Base-by-base conservation (phyloP, 2,113 vertebrate species). In the Aphyosemion australe region DNA sequence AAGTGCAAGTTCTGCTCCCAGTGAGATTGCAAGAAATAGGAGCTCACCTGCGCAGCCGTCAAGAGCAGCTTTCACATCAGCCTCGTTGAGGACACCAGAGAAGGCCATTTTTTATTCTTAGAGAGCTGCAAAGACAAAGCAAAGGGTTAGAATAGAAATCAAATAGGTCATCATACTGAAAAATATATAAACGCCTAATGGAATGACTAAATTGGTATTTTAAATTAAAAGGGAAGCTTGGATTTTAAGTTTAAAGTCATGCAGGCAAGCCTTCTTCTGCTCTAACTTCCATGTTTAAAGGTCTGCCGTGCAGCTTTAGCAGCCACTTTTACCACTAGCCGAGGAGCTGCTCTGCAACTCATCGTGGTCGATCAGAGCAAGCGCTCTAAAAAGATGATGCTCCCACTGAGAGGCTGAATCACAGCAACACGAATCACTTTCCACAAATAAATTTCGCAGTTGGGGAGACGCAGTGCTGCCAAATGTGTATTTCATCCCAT, bases 51-150 rank as follows among this genome's bases (percentile, higher is more conserved):
- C 7, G 72, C 92, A 94, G 65, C 83, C 87, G 49, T 86, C 89
- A 54, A 95, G 70, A 19, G 92, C 93, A 57, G 91, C 89, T 64
- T 90, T 84, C 15, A 94, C 79, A 16, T 94, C 92, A 78, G 87
- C 91, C 9, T 93, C 93, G 8, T 26, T 83, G 76, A 95, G 89
- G 19, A 94, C 71, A 76, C 89, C 79, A 46, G 87, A 69, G 61
- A 94, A 89, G 83, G 91, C 87, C 93, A 93, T 93, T 80, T 91
- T 83, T 85, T 80, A 62, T 57, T 83, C 83, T 90, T 58, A 21
- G 78, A 59, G 71, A 65, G 16, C 56, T 42, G 2, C 4, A 80
- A 74, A 74, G 31, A 66, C 11, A 75, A 45, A 6, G 26, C 4
- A 18, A 15, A 16, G 26, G 26, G 37, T 75, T 58, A 81, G 18